Conservation (phyloP, 2,888 invertebrate genomes). For the Actias luna region DNA sequence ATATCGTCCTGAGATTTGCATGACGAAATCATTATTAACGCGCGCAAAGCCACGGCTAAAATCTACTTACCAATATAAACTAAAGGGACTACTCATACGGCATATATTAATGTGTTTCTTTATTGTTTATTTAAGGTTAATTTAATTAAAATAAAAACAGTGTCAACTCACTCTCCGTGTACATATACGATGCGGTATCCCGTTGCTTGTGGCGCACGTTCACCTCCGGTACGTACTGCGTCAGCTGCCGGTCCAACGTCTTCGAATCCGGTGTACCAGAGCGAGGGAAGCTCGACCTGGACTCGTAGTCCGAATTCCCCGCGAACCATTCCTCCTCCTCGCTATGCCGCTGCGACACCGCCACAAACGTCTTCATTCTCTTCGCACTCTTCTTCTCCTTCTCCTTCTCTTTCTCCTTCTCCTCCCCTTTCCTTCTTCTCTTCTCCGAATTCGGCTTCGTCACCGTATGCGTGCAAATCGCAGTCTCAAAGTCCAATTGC, state of each 20-base stretch:
- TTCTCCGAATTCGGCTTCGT: constrained; percentile 49
- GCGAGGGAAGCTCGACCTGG: constrained; percentile 66
- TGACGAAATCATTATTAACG: too few relatives aligned
- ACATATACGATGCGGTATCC: constrained; percentile 53
- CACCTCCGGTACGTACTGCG: constrained; percentile 28
- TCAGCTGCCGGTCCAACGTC: constrained; percentile 42
- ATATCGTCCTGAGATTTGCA: too few relatives aligned
- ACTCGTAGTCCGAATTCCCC: constrained; percentile 63
- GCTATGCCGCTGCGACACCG: constrained; percentile 47
- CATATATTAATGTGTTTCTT: too few relatives aligned
- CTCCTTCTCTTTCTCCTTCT: constrained; percentile 44
- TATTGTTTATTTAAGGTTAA: neutral
- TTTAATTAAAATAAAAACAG: neutral
- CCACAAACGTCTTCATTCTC: constrained; percentile 46
- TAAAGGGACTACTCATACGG: too few relatives aligned
- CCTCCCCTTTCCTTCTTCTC: constrained; percentile 44
- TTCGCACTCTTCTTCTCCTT: constrained; percentile 43
- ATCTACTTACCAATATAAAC: too few relatives aligned
- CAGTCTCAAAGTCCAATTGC: constrained; percentile 61
- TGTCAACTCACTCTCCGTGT: constrained; percentile 63
- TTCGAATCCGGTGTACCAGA: constrained; percentile 70
- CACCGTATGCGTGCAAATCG: constrained; percentile 69
- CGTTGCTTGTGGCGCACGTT: constrained; percentile 59
- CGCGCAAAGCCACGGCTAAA: too few relatives aligned
- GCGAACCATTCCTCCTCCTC: constrained; percentile 69